Conservation (phyloP, 2,113 vertebrate genomes). For the Gnathonemus echidnorhynchus region DNA sequence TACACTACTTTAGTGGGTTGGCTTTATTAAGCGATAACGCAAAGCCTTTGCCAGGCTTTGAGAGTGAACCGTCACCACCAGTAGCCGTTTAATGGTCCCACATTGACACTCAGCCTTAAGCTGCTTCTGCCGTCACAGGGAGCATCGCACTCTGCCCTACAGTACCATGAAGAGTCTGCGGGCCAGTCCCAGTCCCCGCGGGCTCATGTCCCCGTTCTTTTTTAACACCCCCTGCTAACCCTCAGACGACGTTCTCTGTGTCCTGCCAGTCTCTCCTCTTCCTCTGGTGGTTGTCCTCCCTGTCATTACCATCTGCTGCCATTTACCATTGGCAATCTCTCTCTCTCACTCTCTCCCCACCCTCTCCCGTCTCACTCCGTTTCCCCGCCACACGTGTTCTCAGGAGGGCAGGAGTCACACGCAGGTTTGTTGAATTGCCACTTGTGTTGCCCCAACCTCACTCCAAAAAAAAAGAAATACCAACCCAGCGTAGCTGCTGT, state of each 20-base stretch:
- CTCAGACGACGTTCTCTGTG: slow-evolving; percentile 16
- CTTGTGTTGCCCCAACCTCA: slow-evolving; percentile 13
- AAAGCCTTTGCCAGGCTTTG: background rate
- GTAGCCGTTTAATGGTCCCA: background rate
- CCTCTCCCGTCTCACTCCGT: slow-evolving; percentile 39
- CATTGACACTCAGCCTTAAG: background rate
- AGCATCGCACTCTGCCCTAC: background rate
- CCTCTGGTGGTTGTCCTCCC: slow-evolving; percentile 22
- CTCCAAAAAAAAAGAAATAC: background rate
- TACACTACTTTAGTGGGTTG: background rate
- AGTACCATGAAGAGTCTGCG: background rate
- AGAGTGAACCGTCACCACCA: background rate
- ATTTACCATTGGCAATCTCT: slow-evolving; percentile 41
- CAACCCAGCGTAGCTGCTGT: background rate
- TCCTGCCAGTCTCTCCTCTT: slow-evolving; percentile 19
- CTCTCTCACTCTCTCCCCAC: slow-evolving; percentile 47
- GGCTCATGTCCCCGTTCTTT: slow-evolving; percentile 23
- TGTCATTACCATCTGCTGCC: slow-evolving; percentile 35
- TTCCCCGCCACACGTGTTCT: slow-evolving; percentile 45
- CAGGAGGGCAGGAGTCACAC: slow-evolving; percentile 60
- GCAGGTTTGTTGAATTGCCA: slow-evolving; percentile 63
- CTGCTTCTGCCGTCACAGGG: background rate
- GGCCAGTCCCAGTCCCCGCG: background rate
- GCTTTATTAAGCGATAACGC: background rate
- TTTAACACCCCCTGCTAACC: slow-evolving; percentile 44